Base-by-base conservation (phyloP, 2,797 vertebrate genomes). In the Eupleurogrammus muticus region DNA sequence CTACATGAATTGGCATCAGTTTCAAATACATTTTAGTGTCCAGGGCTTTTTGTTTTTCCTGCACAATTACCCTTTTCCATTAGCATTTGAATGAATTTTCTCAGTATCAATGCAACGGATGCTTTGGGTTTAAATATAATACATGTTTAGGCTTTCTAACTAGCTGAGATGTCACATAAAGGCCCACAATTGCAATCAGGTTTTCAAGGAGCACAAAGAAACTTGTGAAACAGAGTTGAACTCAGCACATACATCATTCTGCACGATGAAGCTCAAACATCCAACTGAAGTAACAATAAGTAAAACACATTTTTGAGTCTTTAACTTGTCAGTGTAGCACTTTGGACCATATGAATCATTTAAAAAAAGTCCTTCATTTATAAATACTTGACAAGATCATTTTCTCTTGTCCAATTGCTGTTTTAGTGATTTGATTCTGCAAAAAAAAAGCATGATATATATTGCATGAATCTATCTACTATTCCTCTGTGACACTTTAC, bases 401-500 rank as follows among this genome's bases (percentile, higher is more conserved):
- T 6, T 60, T 65, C 21, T 53, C 54, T 36, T 40, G 17, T 12
- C 51, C 20, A 16, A 17, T 38, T 13, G 7, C 49, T 47, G 17
- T 23, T 28, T 70, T 16, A 36, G 5, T 66, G 66, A 76, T 72
- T 4, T 21, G 23, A 48, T 67, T 57, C 20, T 55, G 19, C 11
- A 38, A 55, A 59, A 47, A 38, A 55, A 59, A 47, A 77, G 49
- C 20, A 35, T 32, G 9, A 42, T 42, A 44, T 52, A 40, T 54
- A 36, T 56, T 44, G 17, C 35, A 14, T 52, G 3, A 68, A 52
- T 52, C 66, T 28, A 38, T 74, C 52, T 62, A 34, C 21, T 64
- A 8, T 63, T 62, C 57, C 62, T 17, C 49, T 50, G 16, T 42
- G 64, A 68, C 12, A 5, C 59, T 70, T 50, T 67, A 64, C 50